Evolutionary conservation across 2,888 invertebrate genomes (phyloP).

Genomic region (Herminia tarsipennalis): DNA sequence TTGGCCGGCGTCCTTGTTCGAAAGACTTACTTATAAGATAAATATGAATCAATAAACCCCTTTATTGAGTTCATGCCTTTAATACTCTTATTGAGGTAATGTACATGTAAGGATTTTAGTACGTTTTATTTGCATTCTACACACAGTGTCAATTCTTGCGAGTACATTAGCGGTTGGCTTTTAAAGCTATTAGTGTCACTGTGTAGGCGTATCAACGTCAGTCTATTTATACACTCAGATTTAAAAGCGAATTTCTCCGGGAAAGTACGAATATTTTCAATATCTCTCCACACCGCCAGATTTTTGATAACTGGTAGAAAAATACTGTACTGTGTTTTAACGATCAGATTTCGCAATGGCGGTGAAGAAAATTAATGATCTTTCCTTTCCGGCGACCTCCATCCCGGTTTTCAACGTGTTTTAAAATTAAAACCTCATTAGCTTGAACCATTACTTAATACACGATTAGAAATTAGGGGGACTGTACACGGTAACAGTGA

Average conservation of each 20-base stretch:
- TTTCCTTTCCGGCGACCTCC: slow-evolving; percentile 9
- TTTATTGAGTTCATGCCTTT: too few relatives aligned
- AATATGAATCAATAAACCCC: too few relatives aligned
- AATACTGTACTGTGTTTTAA: slow-evolving; percentile 13
- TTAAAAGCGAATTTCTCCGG: neutral
- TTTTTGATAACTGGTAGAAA: slow-evolving; percentile 14
- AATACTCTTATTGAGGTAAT: too few relatives aligned
- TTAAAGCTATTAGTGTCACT: neutral
- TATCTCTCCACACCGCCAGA: slow-evolving; percentile 1
- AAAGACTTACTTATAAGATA: too few relatives aligned
- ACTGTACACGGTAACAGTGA: neutral
- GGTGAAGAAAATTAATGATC: slow-evolving; percentile 17
- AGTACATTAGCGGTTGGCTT: neutral
- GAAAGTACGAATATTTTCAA: slow-evolving; percentile 11
- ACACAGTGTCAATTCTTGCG: too few relatives aligned
- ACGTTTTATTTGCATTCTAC: neutral
- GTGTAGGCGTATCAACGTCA: neutral
- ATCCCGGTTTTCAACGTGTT: slow-evolving; percentile 2
- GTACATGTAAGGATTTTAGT: neutral
- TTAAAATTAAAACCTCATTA: slow-evolving; percentile 24
- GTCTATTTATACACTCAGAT: neutral
- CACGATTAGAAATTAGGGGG: slow-evolving; percentile 17
- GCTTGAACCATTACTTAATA: slow-evolving; percentile 13
- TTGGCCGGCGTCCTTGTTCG: too few relatives aligned
- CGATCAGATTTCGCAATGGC: slow-evolving; percentile 13